phyloP scores from a whole-genome alignment of 2,797 vertebrate species.

The Lates japonicus region DNA sequence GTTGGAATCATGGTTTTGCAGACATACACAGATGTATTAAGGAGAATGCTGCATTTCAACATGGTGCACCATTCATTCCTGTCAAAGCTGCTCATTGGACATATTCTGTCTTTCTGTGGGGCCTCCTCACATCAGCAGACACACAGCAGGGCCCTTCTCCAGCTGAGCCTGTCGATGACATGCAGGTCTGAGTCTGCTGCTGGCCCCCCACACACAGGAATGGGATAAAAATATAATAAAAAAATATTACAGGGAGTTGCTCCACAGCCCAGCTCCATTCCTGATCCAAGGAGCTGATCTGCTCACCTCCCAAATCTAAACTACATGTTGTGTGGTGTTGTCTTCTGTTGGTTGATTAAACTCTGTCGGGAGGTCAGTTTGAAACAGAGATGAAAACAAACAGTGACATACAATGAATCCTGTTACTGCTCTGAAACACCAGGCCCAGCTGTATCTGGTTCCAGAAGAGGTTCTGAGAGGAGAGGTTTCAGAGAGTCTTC shows the following conservation, averaged over 20 bases:
- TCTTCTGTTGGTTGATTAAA: too few relatives aligned
- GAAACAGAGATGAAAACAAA: too few relatives aligned
- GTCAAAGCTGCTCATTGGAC: too few relatives aligned
- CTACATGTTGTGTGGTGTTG: too few relatives aligned
- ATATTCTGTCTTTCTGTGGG: too few relatives aligned
- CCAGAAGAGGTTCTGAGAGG: slow-evolving; percentile 93
- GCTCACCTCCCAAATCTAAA: too few relatives aligned
- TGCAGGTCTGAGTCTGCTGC: neutral
- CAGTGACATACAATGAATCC: too few relatives aligned
- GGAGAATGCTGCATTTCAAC: neutral
- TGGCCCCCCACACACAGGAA: neutral
- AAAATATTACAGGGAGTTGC: too few relatives aligned
- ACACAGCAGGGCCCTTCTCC: neutral
- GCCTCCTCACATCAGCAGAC: neutral
- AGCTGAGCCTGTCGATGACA: neutral
- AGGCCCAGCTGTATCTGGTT: slow-evolving; percentile 89
- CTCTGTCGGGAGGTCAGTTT: too few relatives aligned
- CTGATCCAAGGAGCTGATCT: too few relatives aligned
- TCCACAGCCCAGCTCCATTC: too few relatives aligned
- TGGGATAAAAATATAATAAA: neutral
- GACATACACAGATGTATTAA: neutral
- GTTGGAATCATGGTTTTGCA: neutral
- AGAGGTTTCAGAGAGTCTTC: slow-evolving; percentile 90
- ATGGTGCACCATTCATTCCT: neutral
- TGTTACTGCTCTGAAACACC: slow-evolving; percentile 12